phyloP scores from a whole-genome alignment of 1,140 invertebrate genomes.

The Drosophila albomicans region DNA sequence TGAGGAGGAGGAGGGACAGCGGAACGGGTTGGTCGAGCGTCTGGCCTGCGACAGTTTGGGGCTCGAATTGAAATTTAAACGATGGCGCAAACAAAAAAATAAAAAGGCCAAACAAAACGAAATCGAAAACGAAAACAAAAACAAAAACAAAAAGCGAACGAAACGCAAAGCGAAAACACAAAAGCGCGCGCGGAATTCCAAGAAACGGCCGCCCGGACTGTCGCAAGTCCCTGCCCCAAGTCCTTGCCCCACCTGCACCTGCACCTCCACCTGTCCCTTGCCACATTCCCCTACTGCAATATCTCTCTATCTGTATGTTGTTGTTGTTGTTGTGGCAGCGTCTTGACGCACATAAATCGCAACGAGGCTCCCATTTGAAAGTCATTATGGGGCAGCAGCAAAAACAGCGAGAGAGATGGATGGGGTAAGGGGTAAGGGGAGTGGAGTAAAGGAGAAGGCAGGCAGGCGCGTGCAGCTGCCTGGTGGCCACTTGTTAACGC shows the following conservation, averaged over 20 bases:
- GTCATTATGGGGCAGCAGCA: constrained; percentile 58
- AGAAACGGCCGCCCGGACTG: constrained; percentile 74
- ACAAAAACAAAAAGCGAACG: neutral
- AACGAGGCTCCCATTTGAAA: constrained; percentile 78
- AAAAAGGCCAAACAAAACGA: constrained; percentile 50
- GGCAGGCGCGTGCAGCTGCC: constrained; percentile 71
- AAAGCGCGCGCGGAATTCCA: constrained; percentile 76
- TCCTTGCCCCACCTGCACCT: neutral
- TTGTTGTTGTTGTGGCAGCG: constrained; percentile 2
- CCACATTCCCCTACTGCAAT: constrained; percentile 5
- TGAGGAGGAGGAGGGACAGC: neutral
- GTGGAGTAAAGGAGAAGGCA: too few relatives aligned
- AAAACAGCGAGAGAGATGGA: neutral
- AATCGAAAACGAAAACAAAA: constrained; percentile 9
- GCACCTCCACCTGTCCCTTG: too few relatives aligned
- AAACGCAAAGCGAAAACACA: constrained; percentile 17
- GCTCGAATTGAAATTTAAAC: constrained; percentile 80
- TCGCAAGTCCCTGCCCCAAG: constrained; percentile 29
- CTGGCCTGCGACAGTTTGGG: constrained; percentile 76
- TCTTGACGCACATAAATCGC: constrained; percentile 79
- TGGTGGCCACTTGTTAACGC: constrained; percentile 79
- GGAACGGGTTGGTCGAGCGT: constrained; percentile 60
- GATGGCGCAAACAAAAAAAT: constrained; percentile 62
- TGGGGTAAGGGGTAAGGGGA: neutral
- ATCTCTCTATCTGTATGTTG: constrained; percentile 8